Percentiles rank a stretch among this genome's conserved stretches.
Evolutionary conservation across 2,113 vertebrate genomes (phyloP).

Genomic region (Pampusana beccarii): DNA sequence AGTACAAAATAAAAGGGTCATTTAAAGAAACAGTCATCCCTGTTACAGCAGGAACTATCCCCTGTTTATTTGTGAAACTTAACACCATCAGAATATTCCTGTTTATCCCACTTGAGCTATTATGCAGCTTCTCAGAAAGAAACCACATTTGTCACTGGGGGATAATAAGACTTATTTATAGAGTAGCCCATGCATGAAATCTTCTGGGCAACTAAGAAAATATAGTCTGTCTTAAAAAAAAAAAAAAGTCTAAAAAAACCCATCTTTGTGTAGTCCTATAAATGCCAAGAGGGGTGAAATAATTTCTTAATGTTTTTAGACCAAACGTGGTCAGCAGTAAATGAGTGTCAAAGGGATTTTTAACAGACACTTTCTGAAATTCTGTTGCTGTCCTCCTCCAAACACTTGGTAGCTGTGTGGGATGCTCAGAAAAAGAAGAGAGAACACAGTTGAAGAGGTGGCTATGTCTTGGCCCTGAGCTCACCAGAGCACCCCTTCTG

Average conservation of each 20-base stretch:
- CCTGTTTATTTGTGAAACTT: conserved; percentile 36
- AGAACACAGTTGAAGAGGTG: conserved; percentile 12
- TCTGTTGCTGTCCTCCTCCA: background rate
- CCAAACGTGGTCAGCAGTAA: background rate
- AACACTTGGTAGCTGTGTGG: background rate
- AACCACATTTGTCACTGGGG: background rate
- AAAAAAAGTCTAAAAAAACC: background rate
- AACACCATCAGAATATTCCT: conserved; percentile 12
- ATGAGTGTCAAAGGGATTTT: conserved; percentile 31
- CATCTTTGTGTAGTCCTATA: background rate
- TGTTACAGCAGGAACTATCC: background rate
- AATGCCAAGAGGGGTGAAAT: conserved; percentile 36
- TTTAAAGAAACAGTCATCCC: background rate
- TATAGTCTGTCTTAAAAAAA: background rate
- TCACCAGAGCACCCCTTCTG: background rate
- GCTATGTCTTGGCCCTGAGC: background rate
- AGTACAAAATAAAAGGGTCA: background rate
- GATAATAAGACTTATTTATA: conserved; percentile 51
- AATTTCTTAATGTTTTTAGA: conserved; percentile 42
- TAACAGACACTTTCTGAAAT: conserved; percentile 18
- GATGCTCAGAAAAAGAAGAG: conserved; percentile 22
- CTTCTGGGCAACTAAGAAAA: conserved; percentile 48
- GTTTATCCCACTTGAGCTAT: conserved; percentile 24
- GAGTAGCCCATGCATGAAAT: conserved; percentile 32
- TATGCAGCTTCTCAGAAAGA: conserved; percentile 34